A percentile compares a stretch with the other conserved stretches of the same genome.
Conservation (phyloP, 2,888 invertebrate species). For the Lepidocyrtoides sp. region DNA sequence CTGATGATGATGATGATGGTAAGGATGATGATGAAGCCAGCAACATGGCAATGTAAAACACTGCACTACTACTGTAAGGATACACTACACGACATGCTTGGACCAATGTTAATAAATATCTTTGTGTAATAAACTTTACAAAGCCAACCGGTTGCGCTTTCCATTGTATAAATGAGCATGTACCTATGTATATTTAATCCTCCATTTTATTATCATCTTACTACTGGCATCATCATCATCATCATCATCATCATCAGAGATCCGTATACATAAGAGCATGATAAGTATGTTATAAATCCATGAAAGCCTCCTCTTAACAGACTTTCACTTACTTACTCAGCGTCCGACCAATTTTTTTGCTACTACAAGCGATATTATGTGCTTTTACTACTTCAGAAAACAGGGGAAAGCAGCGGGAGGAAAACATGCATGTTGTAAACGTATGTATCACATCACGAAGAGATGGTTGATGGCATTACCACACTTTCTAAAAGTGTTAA, state of each 20-base stretch:
- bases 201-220: neutral
- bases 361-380: neutral
- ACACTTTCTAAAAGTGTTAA: slow-evolving; percentile 59
- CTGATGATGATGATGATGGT: slow-evolving; percentile 5
- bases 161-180: neutral
- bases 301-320: slow-evolving; percentile 42
- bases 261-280: slow-evolving; percentile 3
- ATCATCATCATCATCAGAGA: no score
- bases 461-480: slow-evolving; percentile 54
- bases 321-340: slow-evolving; percentile 29
- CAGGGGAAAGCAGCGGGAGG: slow-evolving; percentile 29
- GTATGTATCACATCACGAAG: slow-evolving; percentile 56
- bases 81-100: no score
- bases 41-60: no score
- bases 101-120: slow-evolving; percentile 2
- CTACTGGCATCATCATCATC: no score
- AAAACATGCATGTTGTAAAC: slow-evolving; percentile 54
- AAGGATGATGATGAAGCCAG: slow-evolving; percentile 4
- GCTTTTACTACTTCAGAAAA: slow-evolving; percentile 16
- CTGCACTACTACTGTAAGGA: no score
- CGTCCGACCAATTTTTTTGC: slow-evolving; percentile 18
- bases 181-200: neutral
- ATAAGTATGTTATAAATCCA: slow-evolving; percentile 53
- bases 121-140: neutral
- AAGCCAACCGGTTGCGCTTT: slow-evolving; percentile 66